Percentiles rank a stretch among this genome's conserved stretches.
Conservation (phyloP, 1,140 invertebrate genomes). For the Sipha flava region DNA sequence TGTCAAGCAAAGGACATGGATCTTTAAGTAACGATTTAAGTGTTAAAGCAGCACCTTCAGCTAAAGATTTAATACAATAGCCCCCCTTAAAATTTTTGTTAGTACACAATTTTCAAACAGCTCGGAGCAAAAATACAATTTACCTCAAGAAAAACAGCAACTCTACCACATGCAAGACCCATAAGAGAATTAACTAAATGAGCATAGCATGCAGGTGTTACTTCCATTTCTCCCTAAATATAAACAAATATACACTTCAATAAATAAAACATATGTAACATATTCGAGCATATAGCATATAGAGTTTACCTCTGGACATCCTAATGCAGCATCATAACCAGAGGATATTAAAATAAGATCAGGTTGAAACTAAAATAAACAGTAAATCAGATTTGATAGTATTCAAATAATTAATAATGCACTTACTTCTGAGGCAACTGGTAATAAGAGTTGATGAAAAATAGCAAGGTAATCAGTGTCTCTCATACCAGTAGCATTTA, state of each 20-base stretch:
- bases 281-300: background rate
- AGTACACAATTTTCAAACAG: background rate
- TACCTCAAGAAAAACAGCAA: constrained; percentile 74
- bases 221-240: constrained; percentile 76
- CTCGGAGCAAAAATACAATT: background rate
- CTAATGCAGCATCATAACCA: constrained; percentile 82
- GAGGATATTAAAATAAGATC: constrained; percentile 79
- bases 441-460: constrained; percentile 79
- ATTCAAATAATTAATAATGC: background rate
- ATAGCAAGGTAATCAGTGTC: constrained; percentile 87
- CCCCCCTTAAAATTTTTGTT: constrained; percentile 59
- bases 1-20: constrained; percentile 60
- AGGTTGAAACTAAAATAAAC: constrained; percentile 64
- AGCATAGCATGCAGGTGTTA: constrained; percentile 79
- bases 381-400: constrained; percentile 12
- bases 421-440: constrained; percentile 79
- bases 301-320: constrained; percentile 77
- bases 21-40: constrained; percentile 77
- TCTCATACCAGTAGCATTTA: constrained; percentile 74
- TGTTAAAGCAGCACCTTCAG: constrained; percentile 82
- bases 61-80: constrained; percentile 81
- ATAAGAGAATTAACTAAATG: constrained; percentile 69
- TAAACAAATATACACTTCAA: background rate
- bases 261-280: background rate
- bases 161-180: constrained; percentile 62